Conservation (phyloP, 2,888 invertebrate species). For the Drosophila macrospina region DNA sequence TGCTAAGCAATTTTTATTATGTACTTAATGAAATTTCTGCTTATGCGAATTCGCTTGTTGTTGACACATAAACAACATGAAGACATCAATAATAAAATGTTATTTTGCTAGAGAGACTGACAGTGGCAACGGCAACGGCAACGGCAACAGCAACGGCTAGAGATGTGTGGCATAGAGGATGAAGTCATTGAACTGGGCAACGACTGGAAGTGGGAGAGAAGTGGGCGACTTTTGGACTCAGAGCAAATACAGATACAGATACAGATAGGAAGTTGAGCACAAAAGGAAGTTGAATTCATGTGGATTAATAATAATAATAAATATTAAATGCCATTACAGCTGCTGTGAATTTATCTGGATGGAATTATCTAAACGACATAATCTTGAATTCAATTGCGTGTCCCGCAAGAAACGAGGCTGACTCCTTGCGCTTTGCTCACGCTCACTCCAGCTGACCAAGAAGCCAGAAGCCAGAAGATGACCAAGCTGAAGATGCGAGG, state of each 20-base stretch:
- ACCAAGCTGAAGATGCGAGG: slow-evolving; percentile 51
- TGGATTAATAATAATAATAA: slow-evolving; percentile 77
- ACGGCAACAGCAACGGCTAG: background rate
- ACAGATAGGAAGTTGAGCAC: slow-evolving; percentile 3
- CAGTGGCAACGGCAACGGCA: slow-evolving; percentile 22
- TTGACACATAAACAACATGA: slow-evolving; percentile 78
- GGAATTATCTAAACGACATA: slow-evolving; percentile 73
- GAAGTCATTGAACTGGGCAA: slow-evolving; percentile 73
- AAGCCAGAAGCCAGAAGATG: too few species aligned
- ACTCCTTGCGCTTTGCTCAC: slow-evolving; percentile 46
- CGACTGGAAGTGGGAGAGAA: background rate
- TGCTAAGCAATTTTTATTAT: slow-evolving; percentile 58
- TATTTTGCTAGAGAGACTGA: slow-evolving; percentile 39
- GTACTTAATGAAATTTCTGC: slow-evolving; percentile 79
- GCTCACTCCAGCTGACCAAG: too few species aligned
- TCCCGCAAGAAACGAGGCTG: slow-evolving; percentile 54
- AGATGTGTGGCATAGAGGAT: slow-evolving; percentile 30
- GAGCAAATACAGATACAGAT: slow-evolving; percentile 4
- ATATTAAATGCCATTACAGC: slow-evolving; percentile 76
- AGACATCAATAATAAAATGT: slow-evolving; percentile 76
- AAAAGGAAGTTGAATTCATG: slow-evolving; percentile 42
- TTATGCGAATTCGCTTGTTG: slow-evolving; percentile 76
- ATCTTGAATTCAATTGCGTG: slow-evolving; percentile 74
- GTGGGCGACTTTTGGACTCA: slow-evolving; percentile 9
- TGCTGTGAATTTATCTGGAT: slow-evolving; percentile 61